Conservation (phyloP, 2,797 vertebrate species). For the Kryptopterus vitreolus region DNA sequence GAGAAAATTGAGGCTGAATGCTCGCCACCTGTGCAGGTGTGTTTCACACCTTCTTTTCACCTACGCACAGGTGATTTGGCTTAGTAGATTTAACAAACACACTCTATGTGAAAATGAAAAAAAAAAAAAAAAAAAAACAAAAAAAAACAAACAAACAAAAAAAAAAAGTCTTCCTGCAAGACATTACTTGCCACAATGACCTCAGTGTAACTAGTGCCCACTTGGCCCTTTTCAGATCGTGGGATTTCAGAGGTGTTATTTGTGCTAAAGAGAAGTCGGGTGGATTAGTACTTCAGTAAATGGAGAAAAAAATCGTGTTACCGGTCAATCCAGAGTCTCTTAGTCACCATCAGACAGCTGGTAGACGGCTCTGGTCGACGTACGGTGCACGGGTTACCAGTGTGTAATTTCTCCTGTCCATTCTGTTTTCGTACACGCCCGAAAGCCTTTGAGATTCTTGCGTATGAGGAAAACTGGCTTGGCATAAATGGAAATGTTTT, state of each 20-base stretch:
- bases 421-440: neutral
- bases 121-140: neutral
- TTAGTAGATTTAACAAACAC: neutral
- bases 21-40: neutral
- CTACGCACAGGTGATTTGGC: neutral
- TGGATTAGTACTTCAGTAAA: neutral
- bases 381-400: neutral
- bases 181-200: neutral
- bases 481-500: conserved; percentile 10
- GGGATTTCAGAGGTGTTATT: neutral
- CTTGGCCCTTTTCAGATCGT: neutral
- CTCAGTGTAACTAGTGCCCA: neutral
- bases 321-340: neutral
- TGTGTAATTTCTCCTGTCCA: neutral
- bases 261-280: neutral
- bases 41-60: neutral
- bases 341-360: conserved; percentile 3
- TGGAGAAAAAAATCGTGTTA: neutral
- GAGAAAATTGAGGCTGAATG: conserved; percentile 13
- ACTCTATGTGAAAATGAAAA: neutral
- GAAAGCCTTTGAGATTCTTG: neutral
- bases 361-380: neutral
- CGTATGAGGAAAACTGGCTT: conserved; percentile 2
- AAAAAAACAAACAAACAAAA: neutral
- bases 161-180: neutral